phyloP scores from a whole-genome alignment of 1,140 invertebrate species.

The Steinernema feltiae region DNA sequence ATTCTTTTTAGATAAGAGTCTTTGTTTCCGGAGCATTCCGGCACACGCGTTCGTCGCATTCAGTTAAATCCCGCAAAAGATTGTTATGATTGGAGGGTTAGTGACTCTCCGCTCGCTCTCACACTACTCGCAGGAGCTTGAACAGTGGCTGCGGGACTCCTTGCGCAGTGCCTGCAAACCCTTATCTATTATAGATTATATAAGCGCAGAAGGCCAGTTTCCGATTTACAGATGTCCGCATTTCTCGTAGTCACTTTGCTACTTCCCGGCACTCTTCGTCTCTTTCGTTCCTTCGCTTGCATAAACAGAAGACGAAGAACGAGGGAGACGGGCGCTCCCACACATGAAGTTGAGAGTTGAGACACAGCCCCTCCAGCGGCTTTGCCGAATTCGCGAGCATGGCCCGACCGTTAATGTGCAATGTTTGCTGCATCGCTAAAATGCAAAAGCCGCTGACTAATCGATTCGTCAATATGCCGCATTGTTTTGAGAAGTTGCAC shows the following conservation, averaged over 20 bases:
- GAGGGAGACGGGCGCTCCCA: not conserved
- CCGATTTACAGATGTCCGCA: constrained; percentile 4
- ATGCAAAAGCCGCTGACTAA: constrained; percentile 3
- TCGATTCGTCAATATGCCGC: constrained; percentile 6
- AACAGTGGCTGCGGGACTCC: too few relatives aligned
- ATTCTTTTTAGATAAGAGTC: not conserved
- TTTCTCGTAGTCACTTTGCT: not conserved
- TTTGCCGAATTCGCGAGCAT: not conserved
- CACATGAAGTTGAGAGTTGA: constrained; percentile 10
- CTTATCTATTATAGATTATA: constrained; percentile 11
- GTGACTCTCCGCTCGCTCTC: too few relatives aligned
- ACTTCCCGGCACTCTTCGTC: not conserved
- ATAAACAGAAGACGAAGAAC: constrained; percentile 3
- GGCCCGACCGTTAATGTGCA: constrained; percentile 2
- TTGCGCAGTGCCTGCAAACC: not conserved
- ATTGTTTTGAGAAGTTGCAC: not conserved
- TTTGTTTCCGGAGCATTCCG: not conserved
- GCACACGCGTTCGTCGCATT: too few relatives aligned
- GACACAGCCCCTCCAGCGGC: not conserved
- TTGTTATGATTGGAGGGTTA: too few relatives aligned
- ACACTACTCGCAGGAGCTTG: too few relatives aligned
- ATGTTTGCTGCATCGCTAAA: not conserved
- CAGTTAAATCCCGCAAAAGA: not conserved
- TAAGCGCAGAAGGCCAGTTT: not conserved
- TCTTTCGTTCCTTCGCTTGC: not conserved